Evolutionary conservation across 2,113 vertebrate genomes (phyloP).

Genomic region (Merops nubicus): DNA sequence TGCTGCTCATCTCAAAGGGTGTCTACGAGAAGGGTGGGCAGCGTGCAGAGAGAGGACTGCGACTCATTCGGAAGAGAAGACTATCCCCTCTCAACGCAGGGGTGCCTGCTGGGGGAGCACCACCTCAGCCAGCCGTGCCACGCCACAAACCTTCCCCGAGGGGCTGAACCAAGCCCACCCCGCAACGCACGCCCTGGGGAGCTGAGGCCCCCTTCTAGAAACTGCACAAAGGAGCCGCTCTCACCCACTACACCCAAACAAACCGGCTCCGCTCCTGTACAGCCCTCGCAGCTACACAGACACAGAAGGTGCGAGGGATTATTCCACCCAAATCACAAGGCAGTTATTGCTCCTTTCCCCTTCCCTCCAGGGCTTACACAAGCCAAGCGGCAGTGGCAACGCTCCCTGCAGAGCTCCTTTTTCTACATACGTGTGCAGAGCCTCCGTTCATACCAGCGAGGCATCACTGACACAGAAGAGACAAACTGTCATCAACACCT

Average conservation of each 20-base stretch:
- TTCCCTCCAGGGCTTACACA: not conserved
- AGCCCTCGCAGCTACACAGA: conserved; percentile 42
- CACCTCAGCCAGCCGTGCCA: not conserved
- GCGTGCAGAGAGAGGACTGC: conserved; percentile 8
- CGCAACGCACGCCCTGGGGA: not conserved
- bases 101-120: not conserved
- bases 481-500: conserved; percentile 59
- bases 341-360: conserved; percentile 50
- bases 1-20: conserved; percentile 48
- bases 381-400: conserved; percentile 7
- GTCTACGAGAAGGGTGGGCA: conserved; percentile 55
- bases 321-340: conserved; percentile 52
- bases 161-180: not conserved
- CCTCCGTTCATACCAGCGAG: not conserved
- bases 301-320: conserved; percentile 65
- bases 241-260: conserved; percentile 43
- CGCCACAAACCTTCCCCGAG: rapidly evolving
- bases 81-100: not conserved
- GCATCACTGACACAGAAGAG: conserved; percentile 53
- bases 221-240: not conserved
- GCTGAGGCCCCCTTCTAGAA: not conserved
- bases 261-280: conserved; percentile 3
- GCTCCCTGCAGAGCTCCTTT: not conserved
- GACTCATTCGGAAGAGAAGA: conserved; percentile 36
- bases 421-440: not conserved